Conservation (phyloP, 2,797 vertebrate genomes). For the Tangara arthus region DNA sequence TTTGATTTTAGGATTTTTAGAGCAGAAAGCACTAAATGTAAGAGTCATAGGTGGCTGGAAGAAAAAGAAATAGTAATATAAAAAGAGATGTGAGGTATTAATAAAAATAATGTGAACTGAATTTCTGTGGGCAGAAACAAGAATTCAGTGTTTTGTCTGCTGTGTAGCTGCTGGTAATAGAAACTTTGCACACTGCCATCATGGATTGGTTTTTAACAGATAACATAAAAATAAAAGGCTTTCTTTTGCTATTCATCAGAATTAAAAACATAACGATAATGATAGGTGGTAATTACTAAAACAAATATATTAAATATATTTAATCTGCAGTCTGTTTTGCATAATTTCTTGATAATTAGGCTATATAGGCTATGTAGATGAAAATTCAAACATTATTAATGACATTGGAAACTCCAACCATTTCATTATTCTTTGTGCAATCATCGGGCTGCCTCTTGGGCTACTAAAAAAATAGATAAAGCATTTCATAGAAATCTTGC, state of each 20-base stretch:
- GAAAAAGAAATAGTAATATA: background rate
- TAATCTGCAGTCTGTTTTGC: constrained; percentile 29
- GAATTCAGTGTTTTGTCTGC: background rate
- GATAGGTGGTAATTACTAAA: constrained; percentile 46
- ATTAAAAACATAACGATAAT: constrained; percentile 14
- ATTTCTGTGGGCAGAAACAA: background rate
- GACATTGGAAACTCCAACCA: background rate
- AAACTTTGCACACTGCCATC: background rate
- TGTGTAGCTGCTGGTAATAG: background rate
- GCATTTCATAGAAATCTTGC: background rate
- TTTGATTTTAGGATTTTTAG: background rate
- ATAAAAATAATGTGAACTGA: background rate
- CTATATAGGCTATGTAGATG: constrained; percentile 20
- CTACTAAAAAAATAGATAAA: background rate
- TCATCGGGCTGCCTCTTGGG: background rate
- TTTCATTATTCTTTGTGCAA: background rate
- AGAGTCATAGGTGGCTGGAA: background rate
- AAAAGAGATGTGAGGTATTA: background rate
- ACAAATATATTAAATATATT: constrained; percentile 46
- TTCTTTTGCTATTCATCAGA: background rate
- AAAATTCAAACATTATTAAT: constrained; percentile 55
- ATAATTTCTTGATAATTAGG: constrained; percentile 35
- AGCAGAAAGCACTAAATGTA: background rate
- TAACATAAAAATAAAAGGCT: background rate
- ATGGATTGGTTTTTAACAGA: background rate